Percentiles rank a stretch among this genome's conserved stretches.
Evolutionary conservation across 2,888 invertebrate species (phyloP).

Genomic region (Cephus pygmeus): DNA sequence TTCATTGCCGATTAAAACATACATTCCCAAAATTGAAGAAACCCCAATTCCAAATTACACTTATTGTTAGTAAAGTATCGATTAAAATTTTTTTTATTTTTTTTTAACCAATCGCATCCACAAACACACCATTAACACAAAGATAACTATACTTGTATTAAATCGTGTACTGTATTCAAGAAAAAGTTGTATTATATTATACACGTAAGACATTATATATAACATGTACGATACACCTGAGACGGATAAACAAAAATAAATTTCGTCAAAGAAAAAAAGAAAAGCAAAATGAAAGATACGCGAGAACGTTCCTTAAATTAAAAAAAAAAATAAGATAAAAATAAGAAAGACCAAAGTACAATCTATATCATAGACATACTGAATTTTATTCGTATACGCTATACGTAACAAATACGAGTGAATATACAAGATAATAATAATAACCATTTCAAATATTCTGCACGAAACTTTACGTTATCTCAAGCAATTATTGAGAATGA

Average conservation of each 20-base stretch:
- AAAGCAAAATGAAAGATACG: not conserved
- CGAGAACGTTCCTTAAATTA: not conserved
- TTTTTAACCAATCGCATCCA: not conserved
- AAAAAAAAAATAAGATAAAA: not conserved
- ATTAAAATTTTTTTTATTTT: not conserved
- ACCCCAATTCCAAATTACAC: not conserved
- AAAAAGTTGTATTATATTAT: conserved; percentile 21
- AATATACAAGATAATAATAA: conserved; percentile 16
- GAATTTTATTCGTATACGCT: conserved; percentile 20
- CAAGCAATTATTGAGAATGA: not conserved
- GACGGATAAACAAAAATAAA: conserved; percentile 21
- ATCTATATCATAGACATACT: conserved; percentile 5
- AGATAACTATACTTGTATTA: not conserved
- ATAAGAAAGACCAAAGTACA: no score
- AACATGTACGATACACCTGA: conserved; percentile 5
- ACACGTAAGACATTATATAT: not conserved
- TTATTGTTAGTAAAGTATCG: not conserved
- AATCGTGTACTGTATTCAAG: not conserved
- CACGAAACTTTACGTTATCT: not conserved
- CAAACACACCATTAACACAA: not conserved
- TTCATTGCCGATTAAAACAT: not conserved
- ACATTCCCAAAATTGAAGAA: not conserved
- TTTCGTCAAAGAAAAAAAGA: conserved; percentile 19
- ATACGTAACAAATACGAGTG: conserved; percentile 20
- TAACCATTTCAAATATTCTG: not conserved